A percentile compares a stretch with the other conserved stretches of the same genome.
phyloP scores from a whole-genome alignment of 2,113 vertebrate species.

The Eupsittula cactorum region DNA sequence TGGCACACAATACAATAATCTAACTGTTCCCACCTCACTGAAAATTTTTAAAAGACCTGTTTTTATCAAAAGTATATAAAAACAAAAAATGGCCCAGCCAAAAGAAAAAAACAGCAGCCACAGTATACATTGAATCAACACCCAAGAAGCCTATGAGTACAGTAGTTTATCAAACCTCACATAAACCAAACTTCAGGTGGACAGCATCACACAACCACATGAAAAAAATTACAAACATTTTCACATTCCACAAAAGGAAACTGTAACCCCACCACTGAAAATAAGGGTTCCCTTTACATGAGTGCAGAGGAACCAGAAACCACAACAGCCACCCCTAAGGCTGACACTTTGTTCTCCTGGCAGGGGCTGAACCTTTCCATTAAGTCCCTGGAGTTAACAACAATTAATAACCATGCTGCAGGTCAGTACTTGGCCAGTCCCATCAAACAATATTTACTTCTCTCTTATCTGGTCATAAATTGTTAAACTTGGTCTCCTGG shows the following conservation, averaged over 20 bases:
- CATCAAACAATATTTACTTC: background rate
- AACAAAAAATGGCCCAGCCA: background rate
- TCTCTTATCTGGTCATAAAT: background rate
- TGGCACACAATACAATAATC: background rate
- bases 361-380: background rate
- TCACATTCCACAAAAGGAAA: background rate
- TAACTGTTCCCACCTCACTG: background rate
- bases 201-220: background rate
- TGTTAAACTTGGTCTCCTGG: background rate
- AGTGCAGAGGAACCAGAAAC: background rate
- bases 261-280: background rate
- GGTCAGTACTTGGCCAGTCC: background rate
- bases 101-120: background rate
- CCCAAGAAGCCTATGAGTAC: background rate
- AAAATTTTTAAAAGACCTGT: background rate
- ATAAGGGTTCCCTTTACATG: background rate
- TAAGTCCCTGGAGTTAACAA: background rate
- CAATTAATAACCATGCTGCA: background rate
- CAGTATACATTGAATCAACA: background rate
- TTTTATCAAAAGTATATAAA: background rate
- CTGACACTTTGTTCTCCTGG: background rate
- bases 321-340: background rate
- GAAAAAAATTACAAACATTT: background rate
- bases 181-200: background rate
- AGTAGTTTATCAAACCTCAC: background rate